Evolutionary conservation across 2,888 invertebrate genomes (phyloP), one percentile per base, ranked within the genome.

Genomic region (Magallana nippona): DNA sequence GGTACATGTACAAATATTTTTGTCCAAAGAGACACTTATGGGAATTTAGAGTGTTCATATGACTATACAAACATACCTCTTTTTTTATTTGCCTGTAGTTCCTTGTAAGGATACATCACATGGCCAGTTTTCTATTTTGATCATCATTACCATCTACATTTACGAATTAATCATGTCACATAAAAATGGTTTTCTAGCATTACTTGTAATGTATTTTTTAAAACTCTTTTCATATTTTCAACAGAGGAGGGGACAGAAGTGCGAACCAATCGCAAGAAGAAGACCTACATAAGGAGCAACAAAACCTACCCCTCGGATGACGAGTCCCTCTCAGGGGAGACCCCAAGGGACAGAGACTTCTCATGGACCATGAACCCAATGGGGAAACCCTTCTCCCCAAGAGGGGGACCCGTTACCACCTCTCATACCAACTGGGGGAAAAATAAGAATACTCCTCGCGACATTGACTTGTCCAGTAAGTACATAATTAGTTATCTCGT

Each of bases 251-350:
- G 79, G 13, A 58, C 55, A 80, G 84, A 80, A 82, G 58, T 82
- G 15, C 19, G 55, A 78, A 85, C 80, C 3, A 71, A 85, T 55
- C 55, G 79, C 44, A 88, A 88, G 82, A 90, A 89, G 82, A 89
- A 89, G 22, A 87, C 87, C 56, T 87, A 84, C 44, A 57, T 90
- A 78, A 89, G 88, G 83, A 89, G 88, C 81, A 89, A 90, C 81
- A 88, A 87, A 57, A 84, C 88, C 13, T 86, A 84, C 1, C 90
- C 90, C n/a, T 89, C 89, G 3, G 90, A 90, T 79, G 89, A 90
- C 58, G 89, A 89, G 58, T 86, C 84, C 82, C 88, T 89, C 81
- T 79, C 57, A 11, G 55, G 11, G 17, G 78, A 78, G 22, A 78
- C 71, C 10, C 44, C 56, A 10, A 56, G 32, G 27, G 62, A 79